Conservation (phyloP, 92 coral and sea anemone species). For the Phenganax subtilis region DNA sequence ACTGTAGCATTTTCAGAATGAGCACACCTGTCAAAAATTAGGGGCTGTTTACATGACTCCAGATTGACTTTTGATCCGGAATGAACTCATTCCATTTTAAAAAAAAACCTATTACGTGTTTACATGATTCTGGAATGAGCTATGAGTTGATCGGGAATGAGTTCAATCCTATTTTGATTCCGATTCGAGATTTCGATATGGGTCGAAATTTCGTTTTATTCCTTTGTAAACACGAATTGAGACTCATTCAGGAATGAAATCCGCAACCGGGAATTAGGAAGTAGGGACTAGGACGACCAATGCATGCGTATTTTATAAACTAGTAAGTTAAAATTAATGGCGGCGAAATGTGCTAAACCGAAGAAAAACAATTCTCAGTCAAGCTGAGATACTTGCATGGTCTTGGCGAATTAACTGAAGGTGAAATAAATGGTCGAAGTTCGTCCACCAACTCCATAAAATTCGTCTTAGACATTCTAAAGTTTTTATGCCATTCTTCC, state of each 20-base stretch:
- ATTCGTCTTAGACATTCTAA: conserved; percentile 25
- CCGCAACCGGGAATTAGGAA: neutral
- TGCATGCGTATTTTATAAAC: neutral
- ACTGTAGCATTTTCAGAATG: too few relatives aligned
- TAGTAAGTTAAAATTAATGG: neutral
- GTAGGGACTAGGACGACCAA: neutral
- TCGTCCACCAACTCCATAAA: conserved; percentile 47
- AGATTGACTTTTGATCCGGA: neutral
- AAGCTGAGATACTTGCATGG: conserved; percentile 41
- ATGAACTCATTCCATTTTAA: neutral
- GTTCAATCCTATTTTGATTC: too few relatives aligned
- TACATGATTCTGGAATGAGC: neutral
- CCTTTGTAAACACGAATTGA: too few relatives aligned
- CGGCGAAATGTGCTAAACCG: neutral
- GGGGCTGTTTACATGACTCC: too few relatives aligned
- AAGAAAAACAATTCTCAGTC: neutral
- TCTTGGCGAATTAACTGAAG: conserved; percentile 35
- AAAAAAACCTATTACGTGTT: neutral
- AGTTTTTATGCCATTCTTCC: conserved; percentile 45
- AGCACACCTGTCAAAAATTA: too few relatives aligned
- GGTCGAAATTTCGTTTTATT: too few relatives aligned
- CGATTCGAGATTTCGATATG: too few relatives aligned
- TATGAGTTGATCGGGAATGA: too few relatives aligned
- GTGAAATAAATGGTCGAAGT: conserved; percentile 44
- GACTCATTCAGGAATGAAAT: neutral